Evolutionary conservation across 2,797 vertebrate species (phyloP), one percentile per base, ranked within the genome.

Genomic region (Lophotriccus pileatus): DNA sequence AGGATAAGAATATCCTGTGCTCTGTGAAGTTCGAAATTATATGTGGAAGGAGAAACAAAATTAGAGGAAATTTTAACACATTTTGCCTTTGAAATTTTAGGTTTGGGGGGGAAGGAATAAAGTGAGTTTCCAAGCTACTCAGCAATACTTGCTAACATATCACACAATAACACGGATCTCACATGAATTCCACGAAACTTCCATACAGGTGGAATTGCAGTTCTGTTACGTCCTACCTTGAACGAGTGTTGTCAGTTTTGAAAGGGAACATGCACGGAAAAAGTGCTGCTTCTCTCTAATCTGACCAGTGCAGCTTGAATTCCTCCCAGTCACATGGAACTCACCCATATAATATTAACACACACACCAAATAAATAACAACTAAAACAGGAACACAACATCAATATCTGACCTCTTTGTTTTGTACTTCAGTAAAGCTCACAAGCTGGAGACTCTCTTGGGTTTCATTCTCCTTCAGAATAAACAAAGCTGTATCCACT

Each of bases 401-500:
- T 87, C 91, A 94, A 70, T 36, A 62, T 32, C 96, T 88, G 52
- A 99, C 99, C 95, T 99, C 98, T 97, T 98, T 98, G 94, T 99
- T 98, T 41, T 96, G 98, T 19, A 98, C 97, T 90, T 99, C 99
- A 8, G 99, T 99, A 93, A 99, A 98, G 95, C 97, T 97, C 66
- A 98, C 89, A 32, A 99, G 97, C 66, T 98, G 98, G 3, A 98
- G 96, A 62, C 98, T 98, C 77, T 98, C 98, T 95, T 98, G 98
- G 63, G 60, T 97, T 94, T 98, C 98, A 62, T 95, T 98, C 76
- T 98, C 98, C 74, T 98, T 98, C 79, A 98, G 96, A 82, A 99
- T 94, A 96, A 98, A 99, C 59, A 99, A 96, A 88, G 98, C 96
- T 1, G 98, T 99, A 94, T 99, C 99, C 95, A 99, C 98, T 12